Evolutionary conservation across 2,888 invertebrate species (phyloP).

Genomic region (Netelia fuscicornis): DNA sequence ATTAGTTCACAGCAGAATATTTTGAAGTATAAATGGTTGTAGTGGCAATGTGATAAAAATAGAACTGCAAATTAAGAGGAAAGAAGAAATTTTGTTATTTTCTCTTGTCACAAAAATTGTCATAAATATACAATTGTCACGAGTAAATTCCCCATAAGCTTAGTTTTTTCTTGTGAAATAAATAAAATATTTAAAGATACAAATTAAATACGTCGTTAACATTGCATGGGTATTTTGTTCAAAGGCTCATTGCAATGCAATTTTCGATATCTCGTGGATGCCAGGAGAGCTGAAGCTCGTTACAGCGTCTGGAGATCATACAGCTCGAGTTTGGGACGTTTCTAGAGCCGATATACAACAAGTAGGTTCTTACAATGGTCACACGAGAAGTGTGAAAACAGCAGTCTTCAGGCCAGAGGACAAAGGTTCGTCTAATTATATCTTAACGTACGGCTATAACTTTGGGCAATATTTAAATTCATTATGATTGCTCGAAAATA

Average conservation of each 20-base stretch:
- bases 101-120: too few relatives aligned
- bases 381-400: conserved; percentile 93
- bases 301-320: conserved; percentile 95
- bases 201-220: conserved; percentile 72
- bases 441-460: neutral
- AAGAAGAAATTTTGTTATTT: too few relatives aligned
- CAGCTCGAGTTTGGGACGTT: conserved; percentile 92
- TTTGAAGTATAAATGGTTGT: too few relatives aligned
- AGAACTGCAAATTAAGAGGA: too few relatives aligned
- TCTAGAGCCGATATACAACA: conserved; percentile 82
- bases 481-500: too few relatives aligned
- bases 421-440: conserved; percentile 81
- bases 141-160: too few relatives aligned
- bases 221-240: conserved; percentile 59
- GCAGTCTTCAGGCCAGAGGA: conserved; percentile 90
- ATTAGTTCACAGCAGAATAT: too few relatives aligned
- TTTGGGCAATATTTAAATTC: neutral
- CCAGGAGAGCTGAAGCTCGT: conserved; percentile 91
- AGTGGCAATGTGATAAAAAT: too few relatives aligned
- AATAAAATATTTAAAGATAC: conserved; percentile 26
- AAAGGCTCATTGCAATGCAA: conserved; percentile 92
- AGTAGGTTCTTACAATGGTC: conserved; percentile 90
- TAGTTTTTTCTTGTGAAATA: neutral
- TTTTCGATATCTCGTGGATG: conserved; percentile 96
- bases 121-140: too few relatives aligned